Evolutionary conservation across 2,113 vertebrate species (phyloP).

Genomic region (Saccopteryx leptura): DNA sequence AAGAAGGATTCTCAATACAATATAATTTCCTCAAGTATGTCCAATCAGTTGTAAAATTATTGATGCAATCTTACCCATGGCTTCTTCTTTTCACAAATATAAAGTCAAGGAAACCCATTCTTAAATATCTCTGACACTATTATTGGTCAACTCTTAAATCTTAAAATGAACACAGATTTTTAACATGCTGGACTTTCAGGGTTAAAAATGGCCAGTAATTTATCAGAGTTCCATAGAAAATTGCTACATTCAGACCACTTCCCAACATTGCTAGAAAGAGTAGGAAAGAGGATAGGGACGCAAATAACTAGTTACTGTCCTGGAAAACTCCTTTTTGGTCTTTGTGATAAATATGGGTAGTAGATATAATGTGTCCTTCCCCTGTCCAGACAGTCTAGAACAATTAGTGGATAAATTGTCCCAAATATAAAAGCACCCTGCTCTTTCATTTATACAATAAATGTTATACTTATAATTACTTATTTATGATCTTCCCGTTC

Average conservation of each 20-base stretch:
- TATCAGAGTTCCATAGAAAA: constrained; percentile 37
- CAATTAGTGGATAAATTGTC: not conserved
- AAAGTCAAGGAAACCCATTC: constrained; percentile 50
- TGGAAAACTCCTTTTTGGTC: constrained; percentile 7
- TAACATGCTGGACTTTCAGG: constrained; percentile 21
- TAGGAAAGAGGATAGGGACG: not conserved
- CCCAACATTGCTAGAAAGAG: constrained; percentile 20
- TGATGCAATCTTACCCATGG: constrained; percentile 6
- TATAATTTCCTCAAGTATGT: constrained; percentile 46
- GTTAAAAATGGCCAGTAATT: constrained; percentile 57
- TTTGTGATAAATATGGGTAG: constrained; percentile 32
- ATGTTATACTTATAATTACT: constrained; percentile 37
- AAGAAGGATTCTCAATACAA: not conserved
- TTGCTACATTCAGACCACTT: not conserved
- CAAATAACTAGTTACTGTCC: not conserved
- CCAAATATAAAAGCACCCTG: not conserved
- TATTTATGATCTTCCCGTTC: constrained; percentile 31
- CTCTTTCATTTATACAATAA: constrained; percentile 45
- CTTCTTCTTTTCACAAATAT: not conserved
- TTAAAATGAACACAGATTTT: constrained; percentile 41
- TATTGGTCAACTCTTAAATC: constrained; percentile 29
- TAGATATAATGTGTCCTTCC: not conserved
- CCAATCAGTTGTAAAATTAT: not conserved
- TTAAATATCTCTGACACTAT: constrained; percentile 44
- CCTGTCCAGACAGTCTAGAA: not conserved